Conservation (phyloP, 1,140 invertebrate species). For the Aphaenogaster ashmeadi region DNA sequence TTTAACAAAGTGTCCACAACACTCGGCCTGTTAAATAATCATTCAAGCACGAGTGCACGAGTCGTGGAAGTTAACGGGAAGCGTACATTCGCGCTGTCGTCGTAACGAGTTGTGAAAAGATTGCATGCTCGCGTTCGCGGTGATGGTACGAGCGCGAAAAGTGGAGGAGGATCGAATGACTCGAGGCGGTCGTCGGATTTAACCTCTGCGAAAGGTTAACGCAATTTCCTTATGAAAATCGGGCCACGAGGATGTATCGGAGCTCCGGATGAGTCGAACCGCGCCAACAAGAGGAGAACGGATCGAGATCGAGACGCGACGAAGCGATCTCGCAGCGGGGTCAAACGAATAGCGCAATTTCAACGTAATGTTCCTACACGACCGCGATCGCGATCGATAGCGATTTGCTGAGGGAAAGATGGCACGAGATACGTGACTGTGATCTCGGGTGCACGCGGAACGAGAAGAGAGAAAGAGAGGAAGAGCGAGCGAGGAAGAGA, state of each 20-base stretch:
- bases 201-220: conserved; percentile 53
- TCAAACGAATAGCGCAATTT: conserved; percentile 81
- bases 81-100: conserved; percentile 41
- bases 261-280: conserved; percentile 17
- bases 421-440: conserved; percentile 74
- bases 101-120: conserved; percentile 58
- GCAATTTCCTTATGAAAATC: conserved; percentile 70
- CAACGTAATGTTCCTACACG: conserved; percentile 73
- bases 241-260: conserved; percentile 41
- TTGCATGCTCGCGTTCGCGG: conserved; percentile 25
- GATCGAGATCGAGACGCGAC: conserved; percentile 70
- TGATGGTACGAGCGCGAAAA: conserved; percentile 50
- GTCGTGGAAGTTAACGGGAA: conserved; percentile 39
- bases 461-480: neutral
- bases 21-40: conserved; percentile 34
- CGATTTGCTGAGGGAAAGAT: conserved; percentile 70
- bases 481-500: neutral
- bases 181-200: conserved; percentile 48
- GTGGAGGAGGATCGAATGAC: conserved; percentile 41
- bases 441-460: conserved; percentile 48
- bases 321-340: conserved; percentile 67
- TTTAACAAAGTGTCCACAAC: conserved; percentile 26
- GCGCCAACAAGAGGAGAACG: conserved; percentile 55
- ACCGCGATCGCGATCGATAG: conserved; percentile 72
- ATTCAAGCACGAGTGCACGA: conserved; percentile 2